These are phyloP conservation scores for Percopsis omiscomaycus DNA, from an alignment of 2,797 vertebrate genomes.

Conservation along the genomic window DNA sequence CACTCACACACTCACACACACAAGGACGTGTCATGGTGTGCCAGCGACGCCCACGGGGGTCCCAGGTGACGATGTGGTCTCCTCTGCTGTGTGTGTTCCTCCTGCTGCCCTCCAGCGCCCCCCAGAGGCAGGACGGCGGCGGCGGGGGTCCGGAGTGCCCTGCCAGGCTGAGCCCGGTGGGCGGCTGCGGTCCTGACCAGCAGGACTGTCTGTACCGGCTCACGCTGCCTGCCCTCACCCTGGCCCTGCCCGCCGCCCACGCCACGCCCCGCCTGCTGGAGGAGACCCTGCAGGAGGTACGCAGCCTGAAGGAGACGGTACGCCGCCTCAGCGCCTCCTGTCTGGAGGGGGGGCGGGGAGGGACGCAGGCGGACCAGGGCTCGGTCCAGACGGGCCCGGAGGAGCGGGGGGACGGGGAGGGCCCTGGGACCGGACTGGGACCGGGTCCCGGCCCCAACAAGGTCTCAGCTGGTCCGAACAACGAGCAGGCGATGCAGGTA, in stretches of 20 bases:
- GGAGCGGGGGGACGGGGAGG: constrained; percentile 57
- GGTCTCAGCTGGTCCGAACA: constrained; percentile 41
- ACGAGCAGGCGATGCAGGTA: constrained; percentile 76
- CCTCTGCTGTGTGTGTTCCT: constrained; percentile 10
- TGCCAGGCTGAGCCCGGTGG: constrained; percentile 81
- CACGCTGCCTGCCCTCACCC: constrained; percentile 86
- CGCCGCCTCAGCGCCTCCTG: constrained; percentile 86
- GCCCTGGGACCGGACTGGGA: constrained; percentile 46
- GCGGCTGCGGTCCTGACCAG: constrained; percentile 79
- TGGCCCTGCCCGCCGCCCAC: constrained; percentile 82
- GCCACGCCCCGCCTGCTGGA: constrained; percentile 86
- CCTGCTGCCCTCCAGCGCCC: constrained; percentile 58
- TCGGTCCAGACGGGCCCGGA: constrained; percentile 64
- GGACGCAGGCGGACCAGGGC: constrained; percentile 83
- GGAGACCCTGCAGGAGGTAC: constrained; percentile 89
- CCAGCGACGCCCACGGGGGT: no score
- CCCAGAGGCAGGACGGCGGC: constrained; percentile 39
- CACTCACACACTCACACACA: neutral
- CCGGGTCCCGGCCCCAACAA: constrained; percentile 39
- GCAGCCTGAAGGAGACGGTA: constrained; percentile 88
- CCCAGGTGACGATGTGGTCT: no score
- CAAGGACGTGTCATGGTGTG: neutral
- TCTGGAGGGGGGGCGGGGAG: constrained; percentile 81
- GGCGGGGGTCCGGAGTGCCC: constrained; percentile 68
- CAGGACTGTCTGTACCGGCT: constrained; percentile 90